These are phyloP conservation scores for Ostrea edulis DNA, from an alignment of 1,140 invertebrate species.

Conservation along the genomic window DNA sequence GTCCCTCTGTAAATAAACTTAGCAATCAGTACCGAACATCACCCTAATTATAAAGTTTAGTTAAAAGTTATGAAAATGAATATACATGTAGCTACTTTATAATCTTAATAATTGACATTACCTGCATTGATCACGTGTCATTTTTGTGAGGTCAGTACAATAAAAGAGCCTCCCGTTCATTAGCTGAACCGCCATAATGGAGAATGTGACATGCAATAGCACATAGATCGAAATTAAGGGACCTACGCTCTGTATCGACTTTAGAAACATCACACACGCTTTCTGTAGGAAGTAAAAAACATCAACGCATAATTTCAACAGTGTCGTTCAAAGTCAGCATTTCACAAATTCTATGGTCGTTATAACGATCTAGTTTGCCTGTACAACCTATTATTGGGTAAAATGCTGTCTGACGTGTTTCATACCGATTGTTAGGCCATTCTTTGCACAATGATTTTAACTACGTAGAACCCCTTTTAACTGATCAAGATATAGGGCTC, in stretches of 20 bases:
- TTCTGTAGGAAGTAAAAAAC: neutral
- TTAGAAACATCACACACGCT: neutral
- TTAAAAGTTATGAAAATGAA: neutral
- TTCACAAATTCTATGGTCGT: too few relatives aligned
- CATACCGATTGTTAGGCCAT: too few relatives aligned
- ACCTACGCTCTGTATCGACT: neutral
- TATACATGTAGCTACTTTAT: neutral
- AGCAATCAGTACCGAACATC: neutral
- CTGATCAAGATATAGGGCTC: too few relatives aligned
- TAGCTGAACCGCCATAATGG: slow-evolving; percentile 10
- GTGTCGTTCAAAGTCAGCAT: neutral
- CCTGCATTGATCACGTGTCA: neutral
- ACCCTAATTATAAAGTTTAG: too few relatives aligned
- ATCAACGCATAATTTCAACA: neutral
- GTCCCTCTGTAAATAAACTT: neutral
- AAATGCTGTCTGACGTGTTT: too few relatives aligned
- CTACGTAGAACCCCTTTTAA: too few relatives aligned
- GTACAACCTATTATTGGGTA: too few relatives aligned
- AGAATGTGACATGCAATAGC: neutral
- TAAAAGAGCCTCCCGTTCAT: neutral
- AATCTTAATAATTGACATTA: neutral
- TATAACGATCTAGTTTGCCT: too few relatives aligned
- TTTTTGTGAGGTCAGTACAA: neutral
- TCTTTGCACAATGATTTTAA: too few relatives aligned
- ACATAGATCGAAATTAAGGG: neutral